These are phyloP conservation scores for Pterophyllum scalare DNA, from an alignment of 2,113 vertebrate genomes.

Conservation along the genomic window DNA sequence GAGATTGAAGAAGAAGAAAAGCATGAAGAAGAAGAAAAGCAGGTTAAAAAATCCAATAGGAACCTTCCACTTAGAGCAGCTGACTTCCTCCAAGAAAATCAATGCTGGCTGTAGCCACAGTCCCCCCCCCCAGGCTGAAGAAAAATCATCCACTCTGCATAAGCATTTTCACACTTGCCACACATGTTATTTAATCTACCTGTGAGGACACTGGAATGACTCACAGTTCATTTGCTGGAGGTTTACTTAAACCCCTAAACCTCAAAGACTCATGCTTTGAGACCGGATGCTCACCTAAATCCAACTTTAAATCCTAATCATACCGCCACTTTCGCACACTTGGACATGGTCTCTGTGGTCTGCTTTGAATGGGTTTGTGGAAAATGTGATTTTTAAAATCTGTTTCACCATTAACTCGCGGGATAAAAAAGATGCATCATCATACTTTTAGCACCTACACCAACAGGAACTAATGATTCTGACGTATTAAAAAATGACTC, in stretches of 20 bases:
- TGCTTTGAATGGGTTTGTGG: not conserved
- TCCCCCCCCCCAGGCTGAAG: slow-evolving; percentile 65
- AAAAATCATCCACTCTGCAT: slow-evolving; percentile 56
- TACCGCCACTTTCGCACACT: not conserved
- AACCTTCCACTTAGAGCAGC: slow-evolving; percentile 65
- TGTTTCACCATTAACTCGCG: not conserved
- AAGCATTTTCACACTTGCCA: slow-evolving; percentile 46
- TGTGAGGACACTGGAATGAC: slow-evolving; percentile 33
- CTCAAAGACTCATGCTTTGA: not conserved
- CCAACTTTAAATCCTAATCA: not conserved
- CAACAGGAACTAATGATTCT: slow-evolving; percentile 10
- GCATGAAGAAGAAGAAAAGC: not conserved
- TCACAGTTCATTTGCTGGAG: slow-evolving; percentile 1
- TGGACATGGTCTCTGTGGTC: slow-evolving; percentile 2
- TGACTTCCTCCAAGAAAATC: slow-evolving; percentile 73
- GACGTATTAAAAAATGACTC: slow-evolving; percentile 1
- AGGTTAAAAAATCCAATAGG: slow-evolving; percentile 56
- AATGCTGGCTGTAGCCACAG: slow-evolving; percentile 61
- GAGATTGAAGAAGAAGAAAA: slow-evolving; percentile 13
- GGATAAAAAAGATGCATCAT: not conserved
- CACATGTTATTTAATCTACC: slow-evolving; percentile 53
- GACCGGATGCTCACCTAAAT: not conserved
- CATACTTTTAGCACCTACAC: not conserved
- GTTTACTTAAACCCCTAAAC: not conserved
- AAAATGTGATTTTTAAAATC: not conserved